Evolutionary conservation across 2,888 invertebrate genomes (phyloP).

Genomic region (Campoletis raptor): DNA sequence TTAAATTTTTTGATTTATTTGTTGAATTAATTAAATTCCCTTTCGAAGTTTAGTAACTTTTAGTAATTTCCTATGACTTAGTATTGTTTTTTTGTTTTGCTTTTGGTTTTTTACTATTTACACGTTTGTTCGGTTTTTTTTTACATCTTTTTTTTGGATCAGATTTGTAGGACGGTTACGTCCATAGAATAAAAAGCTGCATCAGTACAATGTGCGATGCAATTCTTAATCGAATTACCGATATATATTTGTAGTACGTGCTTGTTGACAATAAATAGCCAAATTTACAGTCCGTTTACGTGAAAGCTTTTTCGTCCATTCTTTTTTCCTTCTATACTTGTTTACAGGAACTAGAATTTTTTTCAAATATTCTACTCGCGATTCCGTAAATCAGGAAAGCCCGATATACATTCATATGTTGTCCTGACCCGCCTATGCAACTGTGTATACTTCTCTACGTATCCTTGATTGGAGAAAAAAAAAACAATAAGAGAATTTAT

Average conservation of each 20-base stretch:
- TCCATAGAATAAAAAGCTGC: slow-evolving; percentile 39
- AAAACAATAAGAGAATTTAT: slow-evolving; percentile 22
- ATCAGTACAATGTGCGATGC: slow-evolving; percentile 50
- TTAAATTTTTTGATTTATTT: too few relatives aligned
- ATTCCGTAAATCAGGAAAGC: slow-evolving; percentile 47
- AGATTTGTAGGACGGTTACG: slow-evolving; percentile 28
- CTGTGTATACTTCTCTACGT: not conserved
- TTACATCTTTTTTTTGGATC: slow-evolving; percentile 17
- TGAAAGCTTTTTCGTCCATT: slow-evolving; percentile 20
- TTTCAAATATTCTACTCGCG: slow-evolving; percentile 29
- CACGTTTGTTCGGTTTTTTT: slow-evolving; percentile 13
- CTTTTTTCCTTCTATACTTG: slow-evolving; percentile 29
- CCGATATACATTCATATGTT: not conserved
- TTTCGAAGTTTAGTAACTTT: too few relatives aligned
- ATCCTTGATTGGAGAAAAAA: slow-evolving; percentile 22
- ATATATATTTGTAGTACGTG: slow-evolving; percentile 50
- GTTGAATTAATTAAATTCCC: too few relatives aligned
- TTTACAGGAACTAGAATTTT: slow-evolving; percentile 5
- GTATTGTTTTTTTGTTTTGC: too few relatives aligned
- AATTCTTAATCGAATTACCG: slow-evolving; percentile 64
- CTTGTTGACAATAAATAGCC: slow-evolving; percentile 59
- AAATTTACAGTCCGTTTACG: slow-evolving; percentile 51
- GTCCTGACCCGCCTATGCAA: not conserved
- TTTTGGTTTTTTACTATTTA: slow-evolving; percentile 15
- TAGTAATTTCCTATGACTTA: too few relatives aligned